Percentiles rank a stretch among this genome's conserved stretches.
Conservation (phyloP, 53 echinoderm and acorn worm genomes). For the Pentamera pediparva region DNA sequence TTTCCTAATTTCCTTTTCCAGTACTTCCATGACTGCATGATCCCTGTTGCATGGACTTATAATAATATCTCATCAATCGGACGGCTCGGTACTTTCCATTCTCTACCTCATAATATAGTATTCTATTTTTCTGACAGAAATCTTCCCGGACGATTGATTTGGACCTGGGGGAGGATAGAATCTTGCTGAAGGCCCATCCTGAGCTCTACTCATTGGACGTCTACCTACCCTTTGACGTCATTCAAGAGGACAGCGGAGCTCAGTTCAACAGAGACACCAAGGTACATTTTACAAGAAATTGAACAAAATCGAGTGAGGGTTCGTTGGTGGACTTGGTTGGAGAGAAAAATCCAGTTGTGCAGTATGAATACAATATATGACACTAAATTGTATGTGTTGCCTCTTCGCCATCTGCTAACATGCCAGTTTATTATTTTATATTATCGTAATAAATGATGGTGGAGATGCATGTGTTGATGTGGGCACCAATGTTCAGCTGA, state of each 20-base stretch:
- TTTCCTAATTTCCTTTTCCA: not conserved
- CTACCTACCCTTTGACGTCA: conserved; percentile 73
- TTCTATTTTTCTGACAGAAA: conserved; percentile 45
- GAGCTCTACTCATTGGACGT: conserved; percentile 68
- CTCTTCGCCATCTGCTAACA: no score
- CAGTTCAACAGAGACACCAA: conserved; percentile 94
- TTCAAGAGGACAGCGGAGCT: conserved; percentile 79
- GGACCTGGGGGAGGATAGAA: conserved; percentile 81
- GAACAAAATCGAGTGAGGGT: no score
- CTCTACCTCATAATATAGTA: no score
- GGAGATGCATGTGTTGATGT: no score
- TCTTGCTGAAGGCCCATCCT: conserved; percentile 82
- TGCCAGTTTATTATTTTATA: no score
- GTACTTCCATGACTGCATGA: not conserved
- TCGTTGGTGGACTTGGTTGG: no score
- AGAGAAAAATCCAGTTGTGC: no score
- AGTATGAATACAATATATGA: not conserved
- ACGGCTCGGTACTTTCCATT: not conserved
- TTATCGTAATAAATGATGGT: no score
- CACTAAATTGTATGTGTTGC: not conserved
- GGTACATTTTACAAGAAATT: conserved; percentile 49
- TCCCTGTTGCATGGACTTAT: not conserved
- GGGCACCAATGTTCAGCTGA: no score
- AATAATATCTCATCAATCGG: not conserved
- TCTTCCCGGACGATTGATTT: conserved; percentile 65